These are phyloP conservation scores for Scaptomyza tumidula DNA, from an alignment of 2,888 invertebrate genomes.

Conservation along the genomic window DNA sequence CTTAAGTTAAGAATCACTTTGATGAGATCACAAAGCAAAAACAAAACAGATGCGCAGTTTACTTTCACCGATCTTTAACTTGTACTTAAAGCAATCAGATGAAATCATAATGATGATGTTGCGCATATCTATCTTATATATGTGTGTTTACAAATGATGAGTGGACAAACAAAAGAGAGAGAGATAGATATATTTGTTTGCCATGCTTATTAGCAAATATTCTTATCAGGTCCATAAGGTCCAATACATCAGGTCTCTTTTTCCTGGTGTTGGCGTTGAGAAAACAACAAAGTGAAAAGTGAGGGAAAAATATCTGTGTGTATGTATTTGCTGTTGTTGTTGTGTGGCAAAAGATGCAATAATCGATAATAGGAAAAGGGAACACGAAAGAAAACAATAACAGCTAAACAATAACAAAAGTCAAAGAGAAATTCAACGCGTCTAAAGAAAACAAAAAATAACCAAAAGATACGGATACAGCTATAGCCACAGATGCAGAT, in stretches of 20 bases:
- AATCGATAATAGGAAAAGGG: conserved; percentile 70
- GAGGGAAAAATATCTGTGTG: conserved; percentile 22
- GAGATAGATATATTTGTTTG: conserved; percentile 42
- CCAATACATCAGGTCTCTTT: conserved; percentile 41
- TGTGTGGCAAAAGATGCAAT: conserved; percentile 62
- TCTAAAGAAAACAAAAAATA: conserved; percentile 58
- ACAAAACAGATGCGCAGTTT: conserved; percentile 16
- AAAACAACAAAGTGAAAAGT: conserved; percentile 63
- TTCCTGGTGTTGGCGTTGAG: conserved; percentile 60
- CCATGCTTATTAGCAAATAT: conserved; percentile 76
- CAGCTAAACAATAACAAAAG: conserved; percentile 43
- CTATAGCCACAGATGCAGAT: conserved; percentile 25
- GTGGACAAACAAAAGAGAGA: conserved; percentile 38
- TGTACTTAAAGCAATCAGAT: conserved; percentile 33
- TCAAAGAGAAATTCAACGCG: conserved; percentile 60
- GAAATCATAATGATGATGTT: conserved; percentile 55
- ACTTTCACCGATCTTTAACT: neutral
- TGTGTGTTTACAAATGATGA: conserved; percentile 32
- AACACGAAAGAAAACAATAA: conserved; percentile 25
- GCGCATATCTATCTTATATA: conserved; percentile 28
- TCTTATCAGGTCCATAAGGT: conserved; percentile 59
- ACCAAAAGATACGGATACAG: conserved; percentile 39
- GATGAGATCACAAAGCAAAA: conserved; percentile 21
- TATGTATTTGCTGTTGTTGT: conserved; percentile 19
- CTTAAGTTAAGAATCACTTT: neutral